A percentile compares a stretch with the other conserved stretches of the same genome.
Evolutionary conservation across 2,113 vertebrate species (phyloP).

Genomic region (Tenebrosternarchus preto): DNA sequence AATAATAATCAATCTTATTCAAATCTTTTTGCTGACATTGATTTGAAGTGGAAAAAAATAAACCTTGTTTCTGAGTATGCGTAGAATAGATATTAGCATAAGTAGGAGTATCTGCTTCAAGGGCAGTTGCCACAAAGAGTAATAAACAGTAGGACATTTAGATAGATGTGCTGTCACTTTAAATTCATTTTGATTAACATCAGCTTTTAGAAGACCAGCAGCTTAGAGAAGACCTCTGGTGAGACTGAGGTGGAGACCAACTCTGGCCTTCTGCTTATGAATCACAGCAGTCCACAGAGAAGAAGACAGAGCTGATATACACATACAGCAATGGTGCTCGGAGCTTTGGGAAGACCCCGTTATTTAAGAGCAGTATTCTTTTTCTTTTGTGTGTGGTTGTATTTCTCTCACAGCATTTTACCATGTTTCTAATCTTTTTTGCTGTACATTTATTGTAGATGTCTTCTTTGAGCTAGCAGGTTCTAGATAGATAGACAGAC

Average conservation of each 20-base stretch:
- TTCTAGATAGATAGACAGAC: no score
- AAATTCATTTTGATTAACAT: background rate
- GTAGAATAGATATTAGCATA: background rate
- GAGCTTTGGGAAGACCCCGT: no score
- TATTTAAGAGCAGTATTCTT: background rate
- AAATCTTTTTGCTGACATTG: background rate
- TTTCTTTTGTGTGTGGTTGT: background rate
- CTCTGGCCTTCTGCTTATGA: background rate
- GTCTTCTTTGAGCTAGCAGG: no score
- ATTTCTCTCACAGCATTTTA: background rate
- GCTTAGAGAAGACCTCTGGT: background rate
- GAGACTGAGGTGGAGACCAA: background rate
- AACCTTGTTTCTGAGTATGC: background rate
- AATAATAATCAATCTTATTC: background rate
- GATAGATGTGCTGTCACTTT: background rate
- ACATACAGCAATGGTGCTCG: background rate
- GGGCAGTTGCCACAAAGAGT: background rate
- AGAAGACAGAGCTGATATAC: background rate
- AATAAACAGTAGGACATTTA: background rate
- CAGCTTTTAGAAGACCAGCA: background rate
- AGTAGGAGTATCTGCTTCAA: background rate
- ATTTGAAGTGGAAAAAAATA: background rate
- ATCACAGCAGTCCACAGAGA: conserved; percentile 3
- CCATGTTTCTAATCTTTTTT: no score
- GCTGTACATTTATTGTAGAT: no score